Conservation (phyloP, 2,888 invertebrate genomes). For the Habrosyne pyritoides region DNA sequence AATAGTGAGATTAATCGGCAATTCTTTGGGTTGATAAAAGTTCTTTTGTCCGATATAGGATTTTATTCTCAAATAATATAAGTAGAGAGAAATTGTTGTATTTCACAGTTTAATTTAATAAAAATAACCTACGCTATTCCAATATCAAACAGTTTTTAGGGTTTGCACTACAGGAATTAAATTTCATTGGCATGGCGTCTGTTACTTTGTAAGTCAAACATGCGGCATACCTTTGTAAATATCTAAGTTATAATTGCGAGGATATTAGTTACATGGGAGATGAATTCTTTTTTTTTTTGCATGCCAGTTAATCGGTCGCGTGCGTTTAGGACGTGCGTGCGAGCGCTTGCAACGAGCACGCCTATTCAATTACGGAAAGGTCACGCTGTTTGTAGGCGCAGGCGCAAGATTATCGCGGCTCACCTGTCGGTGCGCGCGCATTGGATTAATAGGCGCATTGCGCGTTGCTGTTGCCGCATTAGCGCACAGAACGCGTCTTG, state of each 20-base stretch:
- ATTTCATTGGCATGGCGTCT: not conserved
- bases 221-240: conserved; percentile 7
- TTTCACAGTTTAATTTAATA: no score
- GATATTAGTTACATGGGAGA: conserved; percentile 19
- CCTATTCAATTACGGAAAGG: conserved; percentile 81
- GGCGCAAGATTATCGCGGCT: conserved; percentile 73
- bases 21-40: no score
- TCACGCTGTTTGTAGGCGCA: conserved; percentile 71
- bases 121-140: not conserved
- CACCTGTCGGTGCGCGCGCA: conserved; percentile 69
- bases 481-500: conserved; percentile 22
- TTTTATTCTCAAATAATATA: no score
- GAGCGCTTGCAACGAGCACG: conserved; percentile 62
- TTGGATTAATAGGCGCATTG: conserved; percentile 52
- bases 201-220: not conserved
- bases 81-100: no score
- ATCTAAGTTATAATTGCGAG: conserved; percentile 12
- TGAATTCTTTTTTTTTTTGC: conserved; percentile 33
- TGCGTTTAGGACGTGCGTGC: conserved; percentile 72
- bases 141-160: not conserved
- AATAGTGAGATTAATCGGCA: no score
- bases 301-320: conserved; percentile 57
- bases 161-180: not conserved
- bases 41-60: no score
- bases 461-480: conserved; percentile 14